Evolutionary conservation across 2,797 vertebrate genomes (phyloP).

Genomic region (Lepus oiostolus): DNA sequence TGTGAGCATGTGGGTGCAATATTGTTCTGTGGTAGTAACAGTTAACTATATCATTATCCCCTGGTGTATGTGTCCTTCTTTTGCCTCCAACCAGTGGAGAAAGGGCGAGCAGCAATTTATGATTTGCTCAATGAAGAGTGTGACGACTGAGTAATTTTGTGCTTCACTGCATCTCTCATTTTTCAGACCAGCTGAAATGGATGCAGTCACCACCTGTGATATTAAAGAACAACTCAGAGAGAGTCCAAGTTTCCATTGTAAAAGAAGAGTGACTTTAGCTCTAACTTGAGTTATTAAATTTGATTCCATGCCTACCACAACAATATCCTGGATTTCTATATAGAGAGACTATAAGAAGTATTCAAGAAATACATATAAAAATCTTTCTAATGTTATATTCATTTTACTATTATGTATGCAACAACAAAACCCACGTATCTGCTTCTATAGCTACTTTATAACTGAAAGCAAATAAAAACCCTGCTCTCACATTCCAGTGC

Average conservation of each 20-base stretch:
- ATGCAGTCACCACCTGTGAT: background rate
- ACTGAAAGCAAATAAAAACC: background rate
- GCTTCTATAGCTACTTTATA: background rate
- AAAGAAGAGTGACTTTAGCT: background rate
- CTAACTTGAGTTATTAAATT: conserved; percentile 27
- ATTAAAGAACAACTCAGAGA: background rate
- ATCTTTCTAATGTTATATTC: background rate
- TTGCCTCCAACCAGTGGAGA: no score
- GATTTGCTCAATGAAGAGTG: conserved; percentile 14
- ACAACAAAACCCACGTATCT: background rate
- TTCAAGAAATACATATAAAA: background rate
- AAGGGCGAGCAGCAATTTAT: background rate
- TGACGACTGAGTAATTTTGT: conserved; percentile 24
- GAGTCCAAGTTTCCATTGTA: background rate
- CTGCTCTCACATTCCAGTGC: background rate
- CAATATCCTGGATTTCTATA: background rate
- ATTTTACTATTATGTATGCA: background rate
- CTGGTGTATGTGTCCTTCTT: background rate
- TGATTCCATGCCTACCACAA: background rate
- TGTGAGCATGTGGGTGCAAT: no score
- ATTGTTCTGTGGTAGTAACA: background rate
- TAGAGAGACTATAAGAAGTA: background rate
- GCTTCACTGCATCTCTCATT: background rate
- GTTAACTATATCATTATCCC: background rate
- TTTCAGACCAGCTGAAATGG: conserved; percentile 30